phyloP scores from a whole-genome alignment of 2,888 invertebrate genomes.

The Lithophane semibrunnea region DNA sequence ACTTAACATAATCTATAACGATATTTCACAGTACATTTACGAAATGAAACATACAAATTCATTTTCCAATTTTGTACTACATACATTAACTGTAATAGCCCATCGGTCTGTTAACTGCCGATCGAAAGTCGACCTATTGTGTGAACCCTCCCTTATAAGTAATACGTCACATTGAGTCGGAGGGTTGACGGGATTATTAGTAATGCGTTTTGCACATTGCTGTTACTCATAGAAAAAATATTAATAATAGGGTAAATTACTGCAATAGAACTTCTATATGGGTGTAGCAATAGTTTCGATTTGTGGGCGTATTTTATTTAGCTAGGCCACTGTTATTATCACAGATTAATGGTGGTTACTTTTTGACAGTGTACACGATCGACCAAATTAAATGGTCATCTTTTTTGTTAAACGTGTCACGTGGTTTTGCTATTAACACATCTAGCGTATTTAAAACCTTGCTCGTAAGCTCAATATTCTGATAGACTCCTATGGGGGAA shows the following conservation, averaged over 20 bases:
- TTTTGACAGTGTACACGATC: not conserved
- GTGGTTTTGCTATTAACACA: constrained; percentile 14
- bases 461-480: not conserved
- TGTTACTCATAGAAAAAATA: constrained; percentile 26
- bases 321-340: not conserved
- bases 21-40: constrained; percentile 2
- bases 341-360: not conserved
- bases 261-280: constrained; percentile 23
- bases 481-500: no score
- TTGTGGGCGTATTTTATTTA: constrained; percentile 6
- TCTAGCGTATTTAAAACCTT: not conserved
- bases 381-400: constrained; percentile 7
- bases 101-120: constrained; percentile 32
- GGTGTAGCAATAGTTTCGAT: constrained; percentile 4
- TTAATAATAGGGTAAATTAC: constrained; percentile 22
- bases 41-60: constrained; percentile 2
- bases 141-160: constrained; percentile 45
- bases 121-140: constrained; percentile 55
- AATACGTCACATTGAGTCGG: constrained; percentile 52
- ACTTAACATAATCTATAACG: not conserved
- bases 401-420: not conserved
- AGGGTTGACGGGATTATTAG: constrained; percentile 60
- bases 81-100: constrained; percentile 33
- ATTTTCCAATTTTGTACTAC: constrained; percentile 28
- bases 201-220: constrained; percentile 57